These are phyloP conservation scores for Chironomus tepperi DNA, from an alignment of 1,140 invertebrate species.

Conservation along the genomic window DNA sequence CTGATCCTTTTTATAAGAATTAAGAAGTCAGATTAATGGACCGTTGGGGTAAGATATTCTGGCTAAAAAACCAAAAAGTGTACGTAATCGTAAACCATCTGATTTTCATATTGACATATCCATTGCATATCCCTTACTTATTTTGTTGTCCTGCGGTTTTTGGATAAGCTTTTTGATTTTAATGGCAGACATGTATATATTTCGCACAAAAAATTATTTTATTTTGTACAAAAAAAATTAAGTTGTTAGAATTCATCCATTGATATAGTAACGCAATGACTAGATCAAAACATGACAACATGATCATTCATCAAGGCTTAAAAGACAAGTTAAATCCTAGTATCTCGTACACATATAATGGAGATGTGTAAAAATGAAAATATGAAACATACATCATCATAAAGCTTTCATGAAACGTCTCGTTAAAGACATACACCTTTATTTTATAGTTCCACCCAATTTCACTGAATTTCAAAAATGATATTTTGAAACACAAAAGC, in stretches of 20 bases:
- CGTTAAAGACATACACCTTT: too few species aligned
- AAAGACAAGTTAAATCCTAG: constrained; percentile 4
- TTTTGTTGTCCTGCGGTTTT: not conserved
- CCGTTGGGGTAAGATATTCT: not conserved
- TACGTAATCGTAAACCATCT: not conserved
- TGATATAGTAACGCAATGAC: not conserved
- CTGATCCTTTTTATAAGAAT: too few species aligned
- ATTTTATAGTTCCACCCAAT: too few species aligned
- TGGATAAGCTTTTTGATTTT: not conserved
- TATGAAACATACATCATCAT: too few species aligned
- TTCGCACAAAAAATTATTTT: not conserved
- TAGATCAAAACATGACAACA: not conserved
- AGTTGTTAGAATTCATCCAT: not conserved
- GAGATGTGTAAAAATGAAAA: too few species aligned
- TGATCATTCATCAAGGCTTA: not conserved
- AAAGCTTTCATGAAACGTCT: too few species aligned
- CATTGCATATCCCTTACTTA: not conserved
- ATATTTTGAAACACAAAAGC: too few species aligned
- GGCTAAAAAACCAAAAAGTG: not conserved
- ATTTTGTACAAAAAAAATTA: not conserved
- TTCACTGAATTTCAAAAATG: too few species aligned
- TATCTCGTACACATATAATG: too few species aligned
- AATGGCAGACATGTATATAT: not conserved
- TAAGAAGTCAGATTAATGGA: not conserved
- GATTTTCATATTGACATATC: not conserved